A percentile compares a stretch with the other conserved stretches of the same genome.
These are phyloP conservation scores for Sebastes cheni DNA, from an alignment of 2,797 vertebrate genomes.

Conservation along the genomic window DNA sequence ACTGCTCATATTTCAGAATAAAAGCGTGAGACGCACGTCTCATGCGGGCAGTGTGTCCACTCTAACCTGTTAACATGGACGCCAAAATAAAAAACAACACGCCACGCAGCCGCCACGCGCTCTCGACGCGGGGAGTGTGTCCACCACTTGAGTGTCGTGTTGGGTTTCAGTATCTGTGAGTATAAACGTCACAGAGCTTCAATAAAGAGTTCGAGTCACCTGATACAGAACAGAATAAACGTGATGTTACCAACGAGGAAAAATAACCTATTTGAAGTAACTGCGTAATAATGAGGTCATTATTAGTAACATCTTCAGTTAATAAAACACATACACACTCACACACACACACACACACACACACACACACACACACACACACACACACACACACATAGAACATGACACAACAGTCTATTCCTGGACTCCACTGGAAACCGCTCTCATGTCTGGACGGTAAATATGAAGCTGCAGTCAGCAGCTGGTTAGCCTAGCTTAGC, in stretches of 20 bases:
- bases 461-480: neutral
- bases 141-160: too few species aligned
- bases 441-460: neutral
- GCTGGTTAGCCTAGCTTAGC: neutral
- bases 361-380: neutral
- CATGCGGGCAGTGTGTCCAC: too few species aligned
- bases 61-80: too few species aligned
- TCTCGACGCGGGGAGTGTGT: too few species aligned
- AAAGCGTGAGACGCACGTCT: too few species aligned
- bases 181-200: neutral
- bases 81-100: too few species aligned
- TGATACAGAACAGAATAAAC: neutral
- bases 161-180: neutral
- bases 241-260: too few species aligned
- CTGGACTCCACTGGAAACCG: neutral
- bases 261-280: too few species aligned
- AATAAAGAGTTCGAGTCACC: neutral
- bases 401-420: slow-evolving; percentile 37
- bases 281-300: too few species aligned
- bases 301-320: neutral
- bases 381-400: neutral
- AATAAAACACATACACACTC: neutral
- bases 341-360: neutral
- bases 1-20: too few species aligned
- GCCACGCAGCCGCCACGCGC: too few species aligned